Conservation (phyloP, 1,140 invertebrate species). For the Drosophila simulans region DNA sequence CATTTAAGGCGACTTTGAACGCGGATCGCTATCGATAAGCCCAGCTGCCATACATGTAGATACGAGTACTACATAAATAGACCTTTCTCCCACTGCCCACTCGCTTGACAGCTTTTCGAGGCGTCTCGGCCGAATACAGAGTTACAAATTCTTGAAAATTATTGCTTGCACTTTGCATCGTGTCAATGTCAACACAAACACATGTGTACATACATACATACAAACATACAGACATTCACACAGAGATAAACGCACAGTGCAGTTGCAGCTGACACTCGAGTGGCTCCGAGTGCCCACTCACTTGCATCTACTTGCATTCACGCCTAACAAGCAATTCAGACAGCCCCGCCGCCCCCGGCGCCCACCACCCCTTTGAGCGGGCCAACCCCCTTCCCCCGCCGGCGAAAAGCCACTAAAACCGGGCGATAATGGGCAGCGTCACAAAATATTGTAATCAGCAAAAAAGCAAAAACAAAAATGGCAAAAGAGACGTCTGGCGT, state of each 20-base stretch:
- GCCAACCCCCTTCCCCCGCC: background rate
- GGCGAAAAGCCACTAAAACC: constrained; percentile 30
- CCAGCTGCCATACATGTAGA: too few species aligned
- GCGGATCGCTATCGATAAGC: constrained; percentile 27
- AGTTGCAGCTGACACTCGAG: constrained; percentile 65
- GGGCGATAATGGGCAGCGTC: constrained; percentile 54
- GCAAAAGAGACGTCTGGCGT: constrained; percentile 11
- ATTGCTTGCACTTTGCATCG: constrained; percentile 30
- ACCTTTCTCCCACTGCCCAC: constrained; percentile 15
- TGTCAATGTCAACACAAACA: constrained; percentile 41
- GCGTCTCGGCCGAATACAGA: constrained; percentile 17
- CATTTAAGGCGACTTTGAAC: background rate
- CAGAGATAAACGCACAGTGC: constrained; percentile 21
- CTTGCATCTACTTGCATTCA: constrained; percentile 45
- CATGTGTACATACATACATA: background rate
- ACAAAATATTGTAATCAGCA: constrained; percentile 50
- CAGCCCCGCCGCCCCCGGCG: background rate
- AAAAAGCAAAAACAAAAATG: constrained; percentile 44
- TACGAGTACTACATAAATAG: constrained; percentile 4
- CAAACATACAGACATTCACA: background rate
- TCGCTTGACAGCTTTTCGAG: constrained; percentile 25
- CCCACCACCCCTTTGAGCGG: background rate
- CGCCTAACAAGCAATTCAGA: constrained; percentile 48
- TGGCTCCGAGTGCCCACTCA: constrained; percentile 47
- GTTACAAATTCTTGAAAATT: constrained; percentile 6